Conservation (phyloP, 1,140 invertebrate species). For the Micrasema minimum region DNA sequence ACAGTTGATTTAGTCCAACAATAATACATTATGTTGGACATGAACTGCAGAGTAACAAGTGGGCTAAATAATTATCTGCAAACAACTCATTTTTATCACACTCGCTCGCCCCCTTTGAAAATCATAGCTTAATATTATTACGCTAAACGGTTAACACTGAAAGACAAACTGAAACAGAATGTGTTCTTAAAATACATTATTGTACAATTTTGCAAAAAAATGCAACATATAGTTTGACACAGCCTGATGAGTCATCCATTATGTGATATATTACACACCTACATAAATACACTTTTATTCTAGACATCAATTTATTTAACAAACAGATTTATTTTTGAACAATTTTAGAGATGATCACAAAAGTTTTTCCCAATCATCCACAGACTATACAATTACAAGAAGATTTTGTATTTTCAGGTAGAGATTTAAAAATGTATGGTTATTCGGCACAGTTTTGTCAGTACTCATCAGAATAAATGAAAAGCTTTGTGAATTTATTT, state of each 20-base stretch:
- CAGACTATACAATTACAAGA: too few species aligned
- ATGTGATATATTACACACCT: slow-evolving; percentile 14
- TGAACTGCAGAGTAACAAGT: slow-evolving; percentile 33
- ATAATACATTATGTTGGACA: slow-evolving; percentile 4
- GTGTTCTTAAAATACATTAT: slow-evolving; percentile 28
- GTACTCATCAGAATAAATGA: too few species aligned
- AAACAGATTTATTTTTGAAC: too few species aligned
- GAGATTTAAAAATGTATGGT: too few species aligned
- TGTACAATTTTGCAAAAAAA: slow-evolving; percentile 36
- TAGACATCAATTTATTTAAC: background rate
- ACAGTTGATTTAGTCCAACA: slow-evolving; percentile 41
- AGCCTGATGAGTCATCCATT: slow-evolving; percentile 46
- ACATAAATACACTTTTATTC: background rate
- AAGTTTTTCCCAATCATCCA: too few species aligned
- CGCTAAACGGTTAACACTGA: background rate
- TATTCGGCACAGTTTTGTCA: too few species aligned
- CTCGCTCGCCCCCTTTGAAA: background rate
- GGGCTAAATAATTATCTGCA: slow-evolving; percentile 10
- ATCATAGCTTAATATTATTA: slow-evolving; percentile 8
- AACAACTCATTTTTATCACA: too few species aligned
- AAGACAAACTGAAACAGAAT: background rate
- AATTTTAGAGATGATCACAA: too few species aligned
- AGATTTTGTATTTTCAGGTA: too few species aligned
- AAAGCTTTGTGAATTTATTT: too few species aligned
- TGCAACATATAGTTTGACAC: slow-evolving; percentile 37